Percentiles rank a stretch among this genome's conserved stretches.
phyloP scores from a whole-genome alignment of 2,888 invertebrate species.

The Eretmocerus hayati region DNA sequence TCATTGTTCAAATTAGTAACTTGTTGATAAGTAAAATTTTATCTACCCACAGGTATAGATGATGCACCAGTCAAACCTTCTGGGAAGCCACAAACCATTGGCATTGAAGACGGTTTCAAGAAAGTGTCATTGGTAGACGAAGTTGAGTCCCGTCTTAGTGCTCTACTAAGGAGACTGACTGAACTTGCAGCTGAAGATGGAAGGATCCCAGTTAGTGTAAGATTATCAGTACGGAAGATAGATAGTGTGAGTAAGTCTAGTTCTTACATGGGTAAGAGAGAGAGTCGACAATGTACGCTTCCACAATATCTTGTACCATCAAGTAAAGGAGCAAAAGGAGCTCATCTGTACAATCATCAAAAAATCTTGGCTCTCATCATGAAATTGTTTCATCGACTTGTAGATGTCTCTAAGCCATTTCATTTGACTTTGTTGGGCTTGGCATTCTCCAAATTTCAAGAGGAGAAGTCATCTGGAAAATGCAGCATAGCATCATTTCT shows the following conservation, averaged over 20 bases:
- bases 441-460: slow-evolving; percentile 70
- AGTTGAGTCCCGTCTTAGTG: slow-evolving; percentile 64
- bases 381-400: slow-evolving; percentile 68
- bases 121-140: slow-evolving; percentile 66
- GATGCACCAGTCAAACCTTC: slow-evolving; percentile 63
- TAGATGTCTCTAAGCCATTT: slow-evolving; percentile 66
- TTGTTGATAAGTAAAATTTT: no score
- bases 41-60: slow-evolving; percentile 55
- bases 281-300: slow-evolving; percentile 61
- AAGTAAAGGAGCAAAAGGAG: slow-evolving; percentile 45
- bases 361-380: slow-evolving; percentile 65
- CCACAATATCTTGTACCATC: slow-evolving; percentile 58
- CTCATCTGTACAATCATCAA: slow-evolving; percentile 49
- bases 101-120: slow-evolving; percentile 72
- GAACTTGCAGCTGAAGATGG: slow-evolving; percentile 71
- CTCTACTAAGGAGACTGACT: slow-evolving; percentile 62
- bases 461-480: slow-evolving; percentile 61
- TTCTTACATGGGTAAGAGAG: slow-evolving; percentile 57
- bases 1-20: no score
- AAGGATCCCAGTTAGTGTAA: slow-evolving; percentile 67
- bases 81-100: slow-evolving; percentile 72
- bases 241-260: slow-evolving; percentile 56
- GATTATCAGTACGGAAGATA: slow-evolving; percentile 67
- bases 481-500: slow-evolving; percentile 70
- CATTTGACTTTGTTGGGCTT: slow-evolving; percentile 75